Evolutionary conservation across 2,113 vertebrate genomes (phyloP).

Genomic region (Pionites leucogaster): DNA sequence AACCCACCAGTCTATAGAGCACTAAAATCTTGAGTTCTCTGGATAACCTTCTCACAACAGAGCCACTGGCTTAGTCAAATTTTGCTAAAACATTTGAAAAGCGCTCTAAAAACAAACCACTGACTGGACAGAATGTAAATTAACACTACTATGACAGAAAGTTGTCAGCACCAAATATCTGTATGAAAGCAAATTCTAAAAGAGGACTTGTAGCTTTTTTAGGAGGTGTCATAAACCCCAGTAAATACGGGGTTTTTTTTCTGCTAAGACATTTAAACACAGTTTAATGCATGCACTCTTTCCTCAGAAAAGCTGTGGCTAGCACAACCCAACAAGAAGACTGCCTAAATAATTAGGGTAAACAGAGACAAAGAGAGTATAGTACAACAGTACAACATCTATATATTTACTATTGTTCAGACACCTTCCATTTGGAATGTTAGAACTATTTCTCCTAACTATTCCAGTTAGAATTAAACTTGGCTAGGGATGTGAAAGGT

Average conservation of each 20-base stretch:
- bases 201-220: not conserved
- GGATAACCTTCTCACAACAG: not conserved
- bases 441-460: not conserved
- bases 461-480: no score
- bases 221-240: not conserved
- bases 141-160: not conserved
- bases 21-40: not conserved
- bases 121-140: not conserved
- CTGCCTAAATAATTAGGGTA: not conserved
- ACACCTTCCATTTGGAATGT: not conserved
- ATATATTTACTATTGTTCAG: not conserved
- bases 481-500: no score
- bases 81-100: not conserved
- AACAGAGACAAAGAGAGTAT: not conserved
- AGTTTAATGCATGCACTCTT: not conserved
- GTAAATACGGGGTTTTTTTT: fast-evolving
- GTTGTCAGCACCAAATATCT: not conserved
- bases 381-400: not conserved
- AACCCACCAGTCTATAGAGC: not conserved
- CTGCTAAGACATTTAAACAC: not conserved
- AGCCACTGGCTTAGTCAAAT: not conserved
- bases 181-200: not conserved
- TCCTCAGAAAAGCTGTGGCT: not conserved
- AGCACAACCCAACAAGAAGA: not conserved
- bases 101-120: not conserved